Base-by-base conservation (phyloP, 2,797 vertebrate species). In the Melanotaenia parkinsoni region DNA sequence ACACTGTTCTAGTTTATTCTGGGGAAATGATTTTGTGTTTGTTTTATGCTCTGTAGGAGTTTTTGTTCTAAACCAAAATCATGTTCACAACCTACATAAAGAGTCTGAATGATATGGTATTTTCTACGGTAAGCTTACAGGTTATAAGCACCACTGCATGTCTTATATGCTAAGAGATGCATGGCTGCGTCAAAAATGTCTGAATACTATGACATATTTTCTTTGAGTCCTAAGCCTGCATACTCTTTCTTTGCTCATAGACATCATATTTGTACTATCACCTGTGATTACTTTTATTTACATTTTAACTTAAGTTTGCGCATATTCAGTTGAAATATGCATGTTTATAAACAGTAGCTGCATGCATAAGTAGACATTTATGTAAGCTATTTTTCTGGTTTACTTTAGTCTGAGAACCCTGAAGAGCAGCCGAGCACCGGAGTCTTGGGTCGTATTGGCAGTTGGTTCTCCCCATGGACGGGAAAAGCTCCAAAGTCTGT, bases 91-190 rank as follows among this genome's bases (percentile, higher is more conserved):
- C 88, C 92, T 93, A 93, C 93, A 84, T 93, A 93, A 93, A 94
- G 93, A 91, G 85, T 93, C 93, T 94, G 88, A 94, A 93, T 94
- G 93, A 94, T 93, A 85, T 94, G 93, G 92, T 94, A 86, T 93
- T 91, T 93, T 77, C 93, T 32, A 93, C 92, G 93, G 93, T 94
- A 94, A 93, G 92, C 86, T 68, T 77, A 80, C 76, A 76, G 84
- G 86, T 85, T 85, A 74, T 80, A 80, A 79, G 86, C 85, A 76
- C 88, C 82, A 68, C 68, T 92, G 93, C 91, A 94, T 92, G 92
- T 77, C 72, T 74, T 70, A 87, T 74, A 66, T 86, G 89, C 86
- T 87, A 80, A 87, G 81, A 88, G 77, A 84, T 91, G 92, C 89
- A 93, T 89, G 90, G 83, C 85, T 79, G 26, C 82, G 87, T 77